These are phyloP conservation scores for Tiliqua scincoides DNA, from an alignment of 2,113 vertebrate genomes.

Conservation along the genomic window DNA sequence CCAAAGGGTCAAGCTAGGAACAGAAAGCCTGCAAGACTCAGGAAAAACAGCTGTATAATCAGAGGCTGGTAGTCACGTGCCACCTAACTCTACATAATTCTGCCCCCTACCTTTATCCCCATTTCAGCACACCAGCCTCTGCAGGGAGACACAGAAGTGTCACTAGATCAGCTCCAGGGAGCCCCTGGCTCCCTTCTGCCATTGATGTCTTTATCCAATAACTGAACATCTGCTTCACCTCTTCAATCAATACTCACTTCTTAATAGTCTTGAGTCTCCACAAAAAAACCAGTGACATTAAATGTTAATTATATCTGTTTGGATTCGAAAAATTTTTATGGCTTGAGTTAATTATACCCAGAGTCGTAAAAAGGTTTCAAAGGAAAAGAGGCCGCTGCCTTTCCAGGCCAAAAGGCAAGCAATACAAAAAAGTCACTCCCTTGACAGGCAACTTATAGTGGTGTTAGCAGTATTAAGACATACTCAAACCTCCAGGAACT, in stretches of 20 bases:
- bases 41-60: conserved; percentile 1
- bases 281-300: conserved; percentile 77
- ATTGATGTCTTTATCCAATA: conserved; percentile 22
- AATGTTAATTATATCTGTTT: conserved; percentile 81
- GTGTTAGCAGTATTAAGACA: neutral
- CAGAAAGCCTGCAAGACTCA: neutral
- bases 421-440: neutral
- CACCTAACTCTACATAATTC: neutral
- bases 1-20: neutral
- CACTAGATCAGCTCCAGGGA: conserved; percentile 29
- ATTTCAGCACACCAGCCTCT: neutral
- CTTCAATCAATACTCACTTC: conserved; percentile 70
- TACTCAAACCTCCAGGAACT: neutral
- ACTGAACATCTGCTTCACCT: conserved; percentile 70
- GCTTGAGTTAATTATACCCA: conserved; percentile 78
- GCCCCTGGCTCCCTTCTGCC: conserved; percentile 36
- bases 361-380: conserved; percentile 78
- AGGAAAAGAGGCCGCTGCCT: conserved; percentile 65
- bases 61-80: neutral
- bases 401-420: conserved; percentile 35
- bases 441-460: neutral
- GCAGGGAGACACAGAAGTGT: neutral
- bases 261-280: conserved; percentile 72
- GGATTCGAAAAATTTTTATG: conserved; percentile 74
- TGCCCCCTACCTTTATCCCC: neutral